Evolutionary conservation across 1,140 invertebrate species (phyloP), one percentile per base, ranked within the genome.

Genomic region (Wiebesia pumilae): DNA sequence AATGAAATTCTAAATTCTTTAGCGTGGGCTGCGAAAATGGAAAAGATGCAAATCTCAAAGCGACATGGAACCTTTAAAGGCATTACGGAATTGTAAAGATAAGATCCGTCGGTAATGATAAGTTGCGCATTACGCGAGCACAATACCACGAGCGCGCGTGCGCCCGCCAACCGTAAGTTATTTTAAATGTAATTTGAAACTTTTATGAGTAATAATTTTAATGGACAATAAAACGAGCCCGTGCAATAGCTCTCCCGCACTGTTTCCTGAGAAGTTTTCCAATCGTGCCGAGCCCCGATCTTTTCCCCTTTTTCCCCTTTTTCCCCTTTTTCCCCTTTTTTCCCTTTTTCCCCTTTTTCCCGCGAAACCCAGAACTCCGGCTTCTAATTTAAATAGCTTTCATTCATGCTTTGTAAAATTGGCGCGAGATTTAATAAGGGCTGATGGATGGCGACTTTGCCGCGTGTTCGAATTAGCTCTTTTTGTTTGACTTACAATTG

Each of bases 121-220:
- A 83, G 38, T 43, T 65, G 75, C 30, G 47, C 77, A 77, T 85
- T 80, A 80, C 65, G 78, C 84, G 84, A 80, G 24, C 67, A 27
- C 38, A 75, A 75, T 75, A 75, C 35, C 69, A 21, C 69, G 69
- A 19, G 69, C 19, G 35, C 30, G 67, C 69, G 69, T 27, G 69
- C 69, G 14, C 35, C n/a, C 24, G 47, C 43, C 67, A n/a, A 73
- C 69, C 40, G 9, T 21, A 35, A 80, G 77, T 80, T 71, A 81
- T 81, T 85, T 24, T 54, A 54, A 81, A 81, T 73, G 65, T 81
- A 85, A 81, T 85, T 81, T 75, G 47, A 81, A 85, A 85, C 78
- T 85, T 85, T 85, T 81, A 85, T 33, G 67, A 81, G 84, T 38
- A 80, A 80, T 85, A 85, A 85, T 80, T 67, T 67, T 80, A 85